phyloP scores from a whole-genome alignment of 2,113 vertebrate genomes.

The Sylvia atricapilla region DNA sequence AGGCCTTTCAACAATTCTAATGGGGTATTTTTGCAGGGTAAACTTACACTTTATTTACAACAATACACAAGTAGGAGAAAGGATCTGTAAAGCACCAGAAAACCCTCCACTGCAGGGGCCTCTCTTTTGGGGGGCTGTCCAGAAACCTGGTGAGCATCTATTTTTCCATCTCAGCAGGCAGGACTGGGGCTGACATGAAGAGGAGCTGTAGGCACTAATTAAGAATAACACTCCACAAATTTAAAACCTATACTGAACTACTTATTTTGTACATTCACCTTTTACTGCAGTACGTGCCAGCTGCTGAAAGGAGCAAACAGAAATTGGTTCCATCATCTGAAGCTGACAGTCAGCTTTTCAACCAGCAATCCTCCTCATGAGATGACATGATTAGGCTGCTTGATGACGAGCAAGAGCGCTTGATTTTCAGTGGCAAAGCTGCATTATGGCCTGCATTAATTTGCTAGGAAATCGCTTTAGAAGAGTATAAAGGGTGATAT shows the following conservation, averaged over 20 bases:
- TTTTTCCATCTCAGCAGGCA: not conserved
- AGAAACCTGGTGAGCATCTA: not conserved
- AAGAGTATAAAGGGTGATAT: not conserved
- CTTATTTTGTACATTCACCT: constrained; percentile 5
- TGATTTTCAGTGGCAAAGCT: not conserved
- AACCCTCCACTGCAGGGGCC: not conserved
- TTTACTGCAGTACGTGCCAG: not conserved
- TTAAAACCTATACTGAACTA: not conserved
- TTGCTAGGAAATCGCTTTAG: not conserved
- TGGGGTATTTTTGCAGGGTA: not conserved
- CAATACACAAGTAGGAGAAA: not conserved
- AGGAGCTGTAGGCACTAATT: fast-evolving
- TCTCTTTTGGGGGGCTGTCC: not conserved
- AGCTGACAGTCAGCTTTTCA: not conserved
- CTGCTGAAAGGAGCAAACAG: not conserved
- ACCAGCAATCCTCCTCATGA: not conserved
- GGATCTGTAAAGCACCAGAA: not conserved
- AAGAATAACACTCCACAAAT: not conserved
- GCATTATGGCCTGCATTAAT: not conserved
- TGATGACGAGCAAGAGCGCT: not conserved
- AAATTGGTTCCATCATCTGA: not conserved
- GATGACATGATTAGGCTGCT: not conserved
- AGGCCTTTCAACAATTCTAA: not conserved
- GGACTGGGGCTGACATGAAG: not conserved
- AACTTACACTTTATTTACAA: not conserved